Evolutionary conservation across 2,888 invertebrate species (phyloP).

Genomic region (Drymonia ruficornis): DNA sequence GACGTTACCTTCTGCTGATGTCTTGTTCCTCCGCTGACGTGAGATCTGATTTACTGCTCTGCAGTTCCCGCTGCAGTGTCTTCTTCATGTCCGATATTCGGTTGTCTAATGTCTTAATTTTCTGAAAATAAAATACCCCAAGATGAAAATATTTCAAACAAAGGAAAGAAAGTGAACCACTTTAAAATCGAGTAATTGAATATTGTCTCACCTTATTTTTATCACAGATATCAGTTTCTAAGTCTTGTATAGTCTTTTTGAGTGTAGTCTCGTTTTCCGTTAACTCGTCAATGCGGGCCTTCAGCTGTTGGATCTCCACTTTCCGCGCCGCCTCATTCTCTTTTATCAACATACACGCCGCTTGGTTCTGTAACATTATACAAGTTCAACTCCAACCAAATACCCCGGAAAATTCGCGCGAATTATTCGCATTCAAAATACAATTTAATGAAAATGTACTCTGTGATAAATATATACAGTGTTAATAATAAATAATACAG

Average conservation of each 20-base stretch:
- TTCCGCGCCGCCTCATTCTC: constrained; percentile 64
- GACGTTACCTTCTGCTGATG: constrained; percentile 84
- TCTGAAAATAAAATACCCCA: constrained; percentile 80
- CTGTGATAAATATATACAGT: too few relatives aligned
- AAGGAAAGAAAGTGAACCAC: too few relatives aligned
- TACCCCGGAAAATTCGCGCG: too few relatives aligned
- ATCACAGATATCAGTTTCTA: constrained; percentile 85
- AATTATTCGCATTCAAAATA: too few relatives aligned
- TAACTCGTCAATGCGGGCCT: constrained; percentile 68
- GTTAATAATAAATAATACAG: too few relatives aligned
- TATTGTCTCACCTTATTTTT: constrained; percentile 83
- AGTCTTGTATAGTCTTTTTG: constrained; percentile 74
- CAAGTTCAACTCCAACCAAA: too few relatives aligned
- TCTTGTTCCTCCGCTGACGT: constrained; percentile 86
- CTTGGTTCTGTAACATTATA: constrained; percentile 66
- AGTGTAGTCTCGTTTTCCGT: constrained; percentile 74
- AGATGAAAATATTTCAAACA: too few relatives aligned
- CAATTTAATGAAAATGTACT: too few relatives aligned
- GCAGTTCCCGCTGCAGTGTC: constrained; percentile 94
- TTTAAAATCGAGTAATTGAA: too few relatives aligned
- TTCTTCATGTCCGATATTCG: constrained; percentile 95
- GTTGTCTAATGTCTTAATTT: constrained; percentile 94
- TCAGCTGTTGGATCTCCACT: constrained; percentile 66
- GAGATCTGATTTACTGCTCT: constrained; percentile 85
- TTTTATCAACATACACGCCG: constrained; percentile 77